Evolutionary conservation across 2,113 vertebrate species (phyloP).

Genomic region (Pipa parva): DNA sequence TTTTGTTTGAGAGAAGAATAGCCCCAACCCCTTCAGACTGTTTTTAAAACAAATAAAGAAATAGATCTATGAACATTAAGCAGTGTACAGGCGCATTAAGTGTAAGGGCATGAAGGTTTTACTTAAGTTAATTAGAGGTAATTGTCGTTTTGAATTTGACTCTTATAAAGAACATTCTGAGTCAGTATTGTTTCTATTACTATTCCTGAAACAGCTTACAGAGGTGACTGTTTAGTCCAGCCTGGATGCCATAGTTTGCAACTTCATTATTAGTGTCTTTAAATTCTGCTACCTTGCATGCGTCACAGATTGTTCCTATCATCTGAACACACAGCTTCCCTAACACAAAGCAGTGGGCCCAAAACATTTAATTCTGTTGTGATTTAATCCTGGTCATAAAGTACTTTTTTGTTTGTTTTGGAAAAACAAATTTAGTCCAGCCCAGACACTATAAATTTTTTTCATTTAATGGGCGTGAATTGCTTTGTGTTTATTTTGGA

Average conservation of each 20-base stretch:
- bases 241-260: not conserved
- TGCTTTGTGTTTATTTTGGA: conserved; percentile 13
- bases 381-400: too few relatives aligned
- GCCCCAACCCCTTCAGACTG: not conserved
- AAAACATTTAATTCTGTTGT: too few relatives aligned
- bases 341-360: conserved; percentile 13
- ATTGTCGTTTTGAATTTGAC: not conserved
- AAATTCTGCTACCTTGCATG: conserved; percentile 10
- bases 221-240: not conserved
- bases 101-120: conserved; percentile 3
- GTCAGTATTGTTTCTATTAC: not conserved
- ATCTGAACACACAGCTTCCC: not conserved
- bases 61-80: not conserved
- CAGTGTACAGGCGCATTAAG: not conserved
- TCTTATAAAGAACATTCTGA: not conserved
- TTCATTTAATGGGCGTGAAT: not conserved
- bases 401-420: too few relatives aligned
- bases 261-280: not conserved
- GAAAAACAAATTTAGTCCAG: too few relatives aligned
- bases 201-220: not conserved
- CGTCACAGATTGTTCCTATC: conserved; percentile 3
- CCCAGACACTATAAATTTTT: too few relatives aligned
- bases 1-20: not conserved
- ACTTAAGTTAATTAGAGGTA: not conserved
- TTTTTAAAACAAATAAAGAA: too few relatives aligned